Evolutionary conservation across 2,113 vertebrate species (phyloP).

Genomic region (Muntiacus reevesi): DNA sequence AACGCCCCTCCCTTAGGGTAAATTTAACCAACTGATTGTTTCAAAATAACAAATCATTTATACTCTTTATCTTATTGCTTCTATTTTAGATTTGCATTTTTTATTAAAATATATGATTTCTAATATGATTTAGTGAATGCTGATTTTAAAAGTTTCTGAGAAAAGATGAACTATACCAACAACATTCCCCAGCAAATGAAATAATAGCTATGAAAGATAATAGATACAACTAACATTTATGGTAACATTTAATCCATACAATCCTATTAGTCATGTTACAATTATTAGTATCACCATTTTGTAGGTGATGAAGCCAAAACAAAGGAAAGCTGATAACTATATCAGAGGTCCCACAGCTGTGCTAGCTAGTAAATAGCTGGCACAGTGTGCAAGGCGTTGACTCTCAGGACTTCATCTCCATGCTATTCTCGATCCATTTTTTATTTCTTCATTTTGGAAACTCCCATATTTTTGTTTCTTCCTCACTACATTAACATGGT

Average conservation of each 20-base stretch:
- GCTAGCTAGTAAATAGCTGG: neutral
- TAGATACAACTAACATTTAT: neutral
- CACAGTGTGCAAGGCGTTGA: no score
- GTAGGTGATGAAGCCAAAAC: neutral
- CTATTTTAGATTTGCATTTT: neutral
- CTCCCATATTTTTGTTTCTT: neutral
- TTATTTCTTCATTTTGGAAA: neutral
- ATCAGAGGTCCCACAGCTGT: neutral
- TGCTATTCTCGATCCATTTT: neutral
- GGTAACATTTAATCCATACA: neutral
- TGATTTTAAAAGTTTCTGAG: slow-evolving; percentile 17
- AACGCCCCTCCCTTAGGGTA: neutral
- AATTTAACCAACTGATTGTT: neutral
- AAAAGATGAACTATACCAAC: neutral
- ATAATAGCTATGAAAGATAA: neutral
- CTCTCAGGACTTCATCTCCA: neutral
- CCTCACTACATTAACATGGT: neutral
- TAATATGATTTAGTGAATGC: neutral
- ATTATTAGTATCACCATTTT: neutral
- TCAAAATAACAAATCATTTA: neutral
- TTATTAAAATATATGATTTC: neutral
- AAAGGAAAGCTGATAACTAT: neutral
- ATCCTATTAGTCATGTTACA: neutral
- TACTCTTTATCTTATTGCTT: neutral
- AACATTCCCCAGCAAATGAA: neutral